Percentiles rank a stretch among this genome's conserved stretches.
Evolutionary conservation across 2,888 invertebrate species (phyloP).

Genomic region (Acleris cristana): DNA sequence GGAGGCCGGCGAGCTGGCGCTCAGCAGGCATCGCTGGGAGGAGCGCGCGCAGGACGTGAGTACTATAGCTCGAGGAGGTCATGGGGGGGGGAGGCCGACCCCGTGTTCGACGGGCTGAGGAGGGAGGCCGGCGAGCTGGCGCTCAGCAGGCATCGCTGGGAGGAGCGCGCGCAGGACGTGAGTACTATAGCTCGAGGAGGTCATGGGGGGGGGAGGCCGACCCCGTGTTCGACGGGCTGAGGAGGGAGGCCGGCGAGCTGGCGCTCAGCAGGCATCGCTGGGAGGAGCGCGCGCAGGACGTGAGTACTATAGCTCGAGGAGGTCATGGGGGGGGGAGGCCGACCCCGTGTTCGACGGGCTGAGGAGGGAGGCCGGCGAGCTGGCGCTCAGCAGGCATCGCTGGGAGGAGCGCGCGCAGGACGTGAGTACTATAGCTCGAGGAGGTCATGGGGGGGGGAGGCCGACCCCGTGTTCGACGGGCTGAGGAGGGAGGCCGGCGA

Average conservation of each 20-base stretch:
- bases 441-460: conserved; percentile 81
- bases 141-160: conserved; percentile 95
- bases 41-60: conserved; percentile 88
- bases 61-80: conserved; percentile 58
- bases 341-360: conserved; percentile 96
- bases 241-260: conserved; percentile 93
- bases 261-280: conserved; percentile 94
- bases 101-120: conserved; percentile 95
- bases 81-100: conserved; percentile 88
- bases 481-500: conserved; percentile 94
- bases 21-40: conserved; percentile 96
- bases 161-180: conserved; percentile 90
- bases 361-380: conserved; percentile 93
- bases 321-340: conserved; percentile 84
- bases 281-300: conserved; percentile 93
- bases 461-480: conserved; percentile 95
- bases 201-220: conserved; percentile 88
- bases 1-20: conserved; percentile 94
- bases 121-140: conserved; percentile 94
- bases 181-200: conserved; percentile 59
- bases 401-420: conserved; percentile 96
- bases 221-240: conserved; percentile 94
- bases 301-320: conserved; percentile 62
- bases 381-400: conserved; percentile 92
- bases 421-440: conserved; percentile 62